Conservation (phyloP, 2,888 invertebrate genomes). For the Dicyrtomina minuta region DNA sequence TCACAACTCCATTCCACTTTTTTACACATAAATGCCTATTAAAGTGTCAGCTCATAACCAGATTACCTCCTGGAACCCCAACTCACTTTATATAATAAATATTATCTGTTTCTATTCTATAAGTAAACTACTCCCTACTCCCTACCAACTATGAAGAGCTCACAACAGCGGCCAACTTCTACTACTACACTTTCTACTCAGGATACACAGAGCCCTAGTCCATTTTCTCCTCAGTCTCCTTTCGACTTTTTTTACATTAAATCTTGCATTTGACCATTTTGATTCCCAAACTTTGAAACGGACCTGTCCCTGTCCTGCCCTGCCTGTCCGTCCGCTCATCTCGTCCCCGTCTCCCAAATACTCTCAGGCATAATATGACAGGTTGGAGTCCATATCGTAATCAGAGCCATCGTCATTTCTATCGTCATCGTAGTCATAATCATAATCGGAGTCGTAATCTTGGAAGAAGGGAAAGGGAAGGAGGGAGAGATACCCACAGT, state of each 20-base stretch:
- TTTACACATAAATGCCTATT: constrained; percentile 32
- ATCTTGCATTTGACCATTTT: too few relatives aligned
- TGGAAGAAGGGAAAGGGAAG: too few relatives aligned
- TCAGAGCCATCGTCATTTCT: too few relatives aligned
- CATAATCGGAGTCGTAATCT: background rate
- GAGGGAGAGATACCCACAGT: too few relatives aligned
- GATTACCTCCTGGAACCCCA: constrained; percentile 27
- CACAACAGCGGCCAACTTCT: too few relatives aligned
- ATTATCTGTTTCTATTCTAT: background rate
- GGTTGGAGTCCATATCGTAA: too few relatives aligned
- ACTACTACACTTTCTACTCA: background rate
- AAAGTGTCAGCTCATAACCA: constrained; percentile 27
- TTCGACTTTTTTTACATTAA: too few relatives aligned
- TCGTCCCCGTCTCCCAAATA: background rate
- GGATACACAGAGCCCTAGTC: background rate
- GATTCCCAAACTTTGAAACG: too few relatives aligned
- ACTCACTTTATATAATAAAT: constrained; percentile 3
- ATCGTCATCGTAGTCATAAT: background rate
- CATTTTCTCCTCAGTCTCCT: background rate
- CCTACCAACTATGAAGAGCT: too few relatives aligned
- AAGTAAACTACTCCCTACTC: background rate
- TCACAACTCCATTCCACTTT: constrained; percentile 28
- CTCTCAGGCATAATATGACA: too few relatives aligned
- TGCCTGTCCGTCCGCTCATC: background rate
- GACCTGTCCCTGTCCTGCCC: background rate